phyloP scores from a whole-genome alignment of 2,797 vertebrate species.

The Oreochromis mossambicus region DNA sequence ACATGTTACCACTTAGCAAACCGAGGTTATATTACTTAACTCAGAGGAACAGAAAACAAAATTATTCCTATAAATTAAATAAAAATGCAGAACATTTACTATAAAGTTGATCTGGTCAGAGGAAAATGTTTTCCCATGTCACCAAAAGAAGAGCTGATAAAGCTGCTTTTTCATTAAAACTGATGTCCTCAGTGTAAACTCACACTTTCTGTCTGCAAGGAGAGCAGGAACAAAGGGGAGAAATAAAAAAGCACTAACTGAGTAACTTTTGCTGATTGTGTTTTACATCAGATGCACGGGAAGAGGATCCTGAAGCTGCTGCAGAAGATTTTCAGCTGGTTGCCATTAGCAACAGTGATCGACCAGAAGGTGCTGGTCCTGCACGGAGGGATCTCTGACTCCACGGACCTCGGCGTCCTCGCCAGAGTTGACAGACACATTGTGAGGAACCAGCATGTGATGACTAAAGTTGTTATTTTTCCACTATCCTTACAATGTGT shows the following conservation, averaged over 20 bases:
- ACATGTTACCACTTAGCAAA: neutral
- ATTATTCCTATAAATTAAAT: neutral
- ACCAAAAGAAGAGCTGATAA: neutral
- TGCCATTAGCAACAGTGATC: constrained; percentile 88
- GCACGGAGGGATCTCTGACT: constrained; percentile 89
- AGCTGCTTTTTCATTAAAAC: neutral
- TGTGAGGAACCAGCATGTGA: constrained; percentile 63
- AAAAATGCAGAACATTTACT: neutral
- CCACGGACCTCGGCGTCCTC: constrained; percentile 83
- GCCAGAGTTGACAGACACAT: constrained; percentile 83
- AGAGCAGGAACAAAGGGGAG: neutral
- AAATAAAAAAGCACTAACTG: neutral
- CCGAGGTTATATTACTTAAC: neutral
- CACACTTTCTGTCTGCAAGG: neutral
- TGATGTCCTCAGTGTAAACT: neutral
- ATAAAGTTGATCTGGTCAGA: neutral
- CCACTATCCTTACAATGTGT: neutral
- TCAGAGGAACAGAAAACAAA: neutral
- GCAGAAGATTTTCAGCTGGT: constrained; percentile 92
- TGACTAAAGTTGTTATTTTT: neutral
- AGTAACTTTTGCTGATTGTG: neutral
- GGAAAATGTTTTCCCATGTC: no score
- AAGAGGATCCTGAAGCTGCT: constrained; percentile 87
- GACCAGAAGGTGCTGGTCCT: constrained; percentile 90
- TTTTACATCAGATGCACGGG: constrained; percentile 77